Evolutionary conservation across 2,113 vertebrate genomes (phyloP).

Genomic region (Callipepla squamata): DNA sequence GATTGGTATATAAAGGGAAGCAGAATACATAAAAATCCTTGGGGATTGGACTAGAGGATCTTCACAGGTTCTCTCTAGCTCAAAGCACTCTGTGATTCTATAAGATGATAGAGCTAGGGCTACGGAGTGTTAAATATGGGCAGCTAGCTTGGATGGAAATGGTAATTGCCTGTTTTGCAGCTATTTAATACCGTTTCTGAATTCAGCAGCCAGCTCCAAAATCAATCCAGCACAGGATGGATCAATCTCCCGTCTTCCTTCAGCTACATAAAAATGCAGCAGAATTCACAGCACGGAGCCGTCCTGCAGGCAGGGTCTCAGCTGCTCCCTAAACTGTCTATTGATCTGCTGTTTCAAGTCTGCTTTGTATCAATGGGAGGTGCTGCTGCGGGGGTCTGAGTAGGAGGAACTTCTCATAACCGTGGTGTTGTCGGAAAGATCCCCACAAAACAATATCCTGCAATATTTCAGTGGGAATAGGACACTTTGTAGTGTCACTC

Average conservation of each 20-base stretch:
- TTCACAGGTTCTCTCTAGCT: not conserved
- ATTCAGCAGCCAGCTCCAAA: slow-evolving; percentile 12
- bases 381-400: not conserved
- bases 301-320: not conserved
- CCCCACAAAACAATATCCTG: not conserved
- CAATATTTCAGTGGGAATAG: not conserved
- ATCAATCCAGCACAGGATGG: not conserved
- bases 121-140: not conserved
- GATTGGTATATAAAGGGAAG: not conserved
- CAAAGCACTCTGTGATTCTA: not conserved
- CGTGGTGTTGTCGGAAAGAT: not conserved
- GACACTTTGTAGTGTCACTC: not conserved
- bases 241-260: not conserved
- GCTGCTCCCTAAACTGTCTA: not conserved
- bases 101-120: not conserved
- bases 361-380: not conserved
- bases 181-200: not conserved
- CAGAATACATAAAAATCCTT: not conserved
- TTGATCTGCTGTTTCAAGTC: not conserved
- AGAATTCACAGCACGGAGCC: not conserved
- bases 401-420: not conserved
- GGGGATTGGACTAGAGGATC: not conserved
- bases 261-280: not conserved
- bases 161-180: not conserved
- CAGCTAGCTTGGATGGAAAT: not conserved